Evolutionary conservation across 2,888 invertebrate species (phyloP), one percentile per base, ranked within the genome.

Genomic region (Sphaerophoria rueppellii): DNA sequence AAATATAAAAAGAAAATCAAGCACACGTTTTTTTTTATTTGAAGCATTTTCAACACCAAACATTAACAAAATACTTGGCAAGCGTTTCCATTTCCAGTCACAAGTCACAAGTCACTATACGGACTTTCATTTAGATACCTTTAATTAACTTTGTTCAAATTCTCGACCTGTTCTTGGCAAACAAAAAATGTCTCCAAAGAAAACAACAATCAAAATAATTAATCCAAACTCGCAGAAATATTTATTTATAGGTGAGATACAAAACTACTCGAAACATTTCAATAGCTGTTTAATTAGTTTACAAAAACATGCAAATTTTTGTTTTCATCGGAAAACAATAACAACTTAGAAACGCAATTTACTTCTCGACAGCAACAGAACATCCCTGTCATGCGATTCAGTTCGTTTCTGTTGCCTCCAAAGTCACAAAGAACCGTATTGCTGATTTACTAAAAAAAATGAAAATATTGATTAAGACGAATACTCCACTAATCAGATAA

Each of bases 401-500:
- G 24, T 24, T 24, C 2, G 24, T 24, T 24, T 24, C 24, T 24
- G 24, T n/a, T 24, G 24, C 2, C 24, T 24, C 24, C 1, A 24
- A 24, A 24, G 24, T 24, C 24, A 24, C 24, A 24, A 24, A 24
- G 24, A 24, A 24, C 24, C 24, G 24, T n/a, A 24, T 43, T 43
- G 9, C 43, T 2, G 4, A 11, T 4, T 43, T 4, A 5, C n/a
- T 9, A 43, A 43, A 43, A 43, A 43, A 9, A 43, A 16, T n/a
- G 24, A 52, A 24, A 52, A 54, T 54, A 54, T 67, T 52, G 34
- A 32, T 65, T 50, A 61, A 61, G 77, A 40, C 71, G 71, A 77
- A 71, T 71, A 72, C 58, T 48, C 40, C n/a, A 40, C 61, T 72
- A 72, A 55, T 79, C 46, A 69, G 52, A 74, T 16, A 69, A 80